Evolutionary conservation across 2,888 invertebrate genomes (phyloP), one percentile per base, ranked within the genome.

Genomic region (Habrosyne pyritoides): DNA sequence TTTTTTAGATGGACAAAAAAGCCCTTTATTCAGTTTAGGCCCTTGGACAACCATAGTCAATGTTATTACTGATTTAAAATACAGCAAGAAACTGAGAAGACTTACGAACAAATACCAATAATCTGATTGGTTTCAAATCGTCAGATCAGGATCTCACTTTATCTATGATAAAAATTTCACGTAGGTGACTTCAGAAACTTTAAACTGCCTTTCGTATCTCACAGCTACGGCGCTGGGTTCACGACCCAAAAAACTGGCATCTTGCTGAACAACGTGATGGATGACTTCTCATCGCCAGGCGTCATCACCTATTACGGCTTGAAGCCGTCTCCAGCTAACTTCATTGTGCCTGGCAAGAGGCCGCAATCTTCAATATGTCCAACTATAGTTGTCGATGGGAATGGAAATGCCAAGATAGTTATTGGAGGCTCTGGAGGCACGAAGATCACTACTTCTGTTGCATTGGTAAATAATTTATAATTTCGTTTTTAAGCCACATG

Each of bases 221-320:
- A 1, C 6, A 42, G 98, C 77, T 97, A 96, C 81, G 99, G 98
- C 2, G 95, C 97, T 1, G 96, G 96, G 56, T 93, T 96, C 61
- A 93, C 96, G 3, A 98, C 98, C 0, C 87, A 88, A 21, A 94
- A 94, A 54, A 97, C 98, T 0, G 99, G 99, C 0, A 96, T 99
- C 21, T 92, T 99, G 12, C 95, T 98, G 84, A 99, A 99, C 85
- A 97, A 98, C 81, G 97, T 97, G 61, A 98, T 99, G 97, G 98
- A 98, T 69, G 99, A 99, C 80, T 99, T 99, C 84, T 97, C 98
- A 0, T 94, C 96, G 0, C 96, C 96, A 0, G 94, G 95, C 24
- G 93, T 95, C 57, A 91, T 93, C 0, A 96, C 96, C 75, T 94
- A 89, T 60, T 97, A 96, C 80, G 95, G 94, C 1, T 67, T 97